These are phyloP conservation scores for Gymnocephalus cernua DNA, from an alignment of 2,113 vertebrate genomes.

Conservation along the genomic window DNA sequence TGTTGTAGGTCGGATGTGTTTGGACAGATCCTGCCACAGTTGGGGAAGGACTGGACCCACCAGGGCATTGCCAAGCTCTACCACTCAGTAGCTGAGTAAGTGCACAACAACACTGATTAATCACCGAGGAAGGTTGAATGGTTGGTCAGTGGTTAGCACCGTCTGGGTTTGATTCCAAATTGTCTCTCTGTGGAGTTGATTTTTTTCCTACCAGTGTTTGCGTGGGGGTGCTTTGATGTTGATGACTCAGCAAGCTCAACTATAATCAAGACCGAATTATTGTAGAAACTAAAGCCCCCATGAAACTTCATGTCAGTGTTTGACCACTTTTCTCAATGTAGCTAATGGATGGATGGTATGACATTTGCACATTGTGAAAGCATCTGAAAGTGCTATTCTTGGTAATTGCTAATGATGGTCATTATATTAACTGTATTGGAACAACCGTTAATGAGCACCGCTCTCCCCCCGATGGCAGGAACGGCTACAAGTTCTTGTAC, in stretches of 20 bases:
- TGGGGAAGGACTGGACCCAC: conserved; percentile 99
- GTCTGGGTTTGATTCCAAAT: conserved; percentile 42
- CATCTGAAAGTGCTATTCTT: conserved; percentile 39
- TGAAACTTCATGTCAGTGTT: not conserved
- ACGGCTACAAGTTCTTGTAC: conserved; percentile 99
- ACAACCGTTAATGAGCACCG: conserved; percentile 18
- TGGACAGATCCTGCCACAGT: conserved; percentile 97
- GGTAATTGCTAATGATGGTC: conserved; percentile 33
- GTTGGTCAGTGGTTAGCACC: conserved; percentile 46
- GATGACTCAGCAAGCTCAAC: conserved; percentile 56
- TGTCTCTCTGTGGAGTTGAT: conserved; percentile 31
- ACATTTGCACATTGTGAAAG: conserved; percentile 22
- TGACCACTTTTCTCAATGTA: not conserved
- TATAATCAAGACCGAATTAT: conserved; percentile 26
- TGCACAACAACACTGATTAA: conserved; percentile 61
- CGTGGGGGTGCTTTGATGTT: conserved; percentile 42
- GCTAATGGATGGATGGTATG: not conserved
- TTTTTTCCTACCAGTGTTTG: conserved; percentile 50
- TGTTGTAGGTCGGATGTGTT: conserved; percentile 93
- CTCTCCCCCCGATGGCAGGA: conserved; percentile 81
- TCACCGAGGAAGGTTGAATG: conserved; percentile 42
- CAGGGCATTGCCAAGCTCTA: conserved; percentile 98
- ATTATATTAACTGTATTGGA: conserved; percentile 14
- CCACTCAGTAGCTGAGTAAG: conserved; percentile 97
- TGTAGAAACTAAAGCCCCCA: conserved; percentile 7